Evolutionary conservation across 2,797 vertebrate species (phyloP).

Genomic region (Hyperoplus immaculatus): DNA sequence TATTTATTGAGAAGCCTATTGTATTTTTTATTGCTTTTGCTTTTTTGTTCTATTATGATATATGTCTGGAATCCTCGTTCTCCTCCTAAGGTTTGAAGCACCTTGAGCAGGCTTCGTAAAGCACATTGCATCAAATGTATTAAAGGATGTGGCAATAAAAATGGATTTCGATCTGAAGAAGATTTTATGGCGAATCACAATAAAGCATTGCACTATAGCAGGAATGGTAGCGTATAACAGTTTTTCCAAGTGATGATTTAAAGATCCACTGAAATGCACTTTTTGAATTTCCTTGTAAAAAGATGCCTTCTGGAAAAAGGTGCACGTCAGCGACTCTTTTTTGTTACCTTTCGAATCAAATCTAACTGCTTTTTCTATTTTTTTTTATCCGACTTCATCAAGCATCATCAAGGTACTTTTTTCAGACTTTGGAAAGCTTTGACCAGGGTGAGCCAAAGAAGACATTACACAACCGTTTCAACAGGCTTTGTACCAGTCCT

Average conservation of each 20-base stretch:
- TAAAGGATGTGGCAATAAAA: too few species aligned
- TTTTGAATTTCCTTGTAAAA: background rate
- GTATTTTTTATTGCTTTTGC: conserved; percentile 5
- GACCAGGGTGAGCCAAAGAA: too few species aligned
- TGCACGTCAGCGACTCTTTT: background rate
- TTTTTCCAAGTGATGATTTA: conserved; percentile 17
- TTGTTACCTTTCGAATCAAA: conserved; percentile 3
- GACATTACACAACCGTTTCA: too few species aligned
- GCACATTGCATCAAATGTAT: background rate
- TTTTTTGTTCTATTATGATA: conserved; percentile 12
- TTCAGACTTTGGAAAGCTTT: background rate
- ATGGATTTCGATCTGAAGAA: background rate
- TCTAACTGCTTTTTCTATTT: background rate
- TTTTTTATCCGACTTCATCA: too few species aligned
- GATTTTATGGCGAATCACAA: background rate
- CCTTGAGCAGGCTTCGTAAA: background rate
- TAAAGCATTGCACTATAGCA: conserved; percentile 1
- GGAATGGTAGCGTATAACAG: background rate
- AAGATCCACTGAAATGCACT: background rate
- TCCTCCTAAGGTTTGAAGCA: background rate
- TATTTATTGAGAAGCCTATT: conserved; percentile 3
- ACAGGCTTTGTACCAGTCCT: too few species aligned
- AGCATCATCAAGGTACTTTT: too few species aligned
- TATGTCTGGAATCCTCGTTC: background rate
- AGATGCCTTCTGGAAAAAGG: background rate